phyloP scores from a whole-genome alignment of 2,797 vertebrate species.

The Sphaeramia orbicularis region DNA sequence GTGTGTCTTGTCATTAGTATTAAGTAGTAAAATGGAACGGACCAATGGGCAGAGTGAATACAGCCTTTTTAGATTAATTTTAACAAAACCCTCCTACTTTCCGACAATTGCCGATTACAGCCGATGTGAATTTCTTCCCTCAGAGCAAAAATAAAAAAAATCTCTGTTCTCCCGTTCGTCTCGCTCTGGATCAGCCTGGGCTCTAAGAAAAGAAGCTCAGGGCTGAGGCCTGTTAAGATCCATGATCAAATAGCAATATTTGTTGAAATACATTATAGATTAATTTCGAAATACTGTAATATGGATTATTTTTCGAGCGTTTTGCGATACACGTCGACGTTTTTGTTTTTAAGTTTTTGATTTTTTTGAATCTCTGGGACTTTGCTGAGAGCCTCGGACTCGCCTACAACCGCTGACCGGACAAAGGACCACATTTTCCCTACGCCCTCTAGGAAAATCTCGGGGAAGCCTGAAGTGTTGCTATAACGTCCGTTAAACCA shows the following conservation, averaged over 20 bases:
- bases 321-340: conserved; percentile 17
- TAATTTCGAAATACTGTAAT: conserved; percentile 28
- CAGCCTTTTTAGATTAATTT: conserved; percentile 66
- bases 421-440: conserved; percentile 58
- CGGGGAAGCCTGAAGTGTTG: conserved; percentile 75
- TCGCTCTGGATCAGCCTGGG: conserved; percentile 86
- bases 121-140: conserved; percentile 85
- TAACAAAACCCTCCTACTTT: conserved; percentile 78
- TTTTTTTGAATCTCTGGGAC: conserved; percentile 77
- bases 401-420: conserved; percentile 57
- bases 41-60: conserved; percentile 69
- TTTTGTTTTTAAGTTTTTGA: not conserved
- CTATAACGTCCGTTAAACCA: conserved; percentile 17
- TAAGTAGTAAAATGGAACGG: conserved; percentile 5
- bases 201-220: conserved; percentile 88
- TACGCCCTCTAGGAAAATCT: conserved; percentile 76
- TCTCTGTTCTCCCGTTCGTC: conserved; percentile 82
- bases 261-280: conserved; percentile 44
- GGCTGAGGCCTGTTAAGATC: conserved; percentile 79
- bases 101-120: conserved; percentile 83
- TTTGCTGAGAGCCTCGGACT: conserved; percentile 81
- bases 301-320: conserved; percentile 44
- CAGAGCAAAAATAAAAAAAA: conserved; percentile 89
- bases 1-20: conserved; percentile 74
- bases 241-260: conserved; percentile 52